Base-by-base conservation (phyloP, 2,888 invertebrate species). In the Mamestra brassicae region DNA sequence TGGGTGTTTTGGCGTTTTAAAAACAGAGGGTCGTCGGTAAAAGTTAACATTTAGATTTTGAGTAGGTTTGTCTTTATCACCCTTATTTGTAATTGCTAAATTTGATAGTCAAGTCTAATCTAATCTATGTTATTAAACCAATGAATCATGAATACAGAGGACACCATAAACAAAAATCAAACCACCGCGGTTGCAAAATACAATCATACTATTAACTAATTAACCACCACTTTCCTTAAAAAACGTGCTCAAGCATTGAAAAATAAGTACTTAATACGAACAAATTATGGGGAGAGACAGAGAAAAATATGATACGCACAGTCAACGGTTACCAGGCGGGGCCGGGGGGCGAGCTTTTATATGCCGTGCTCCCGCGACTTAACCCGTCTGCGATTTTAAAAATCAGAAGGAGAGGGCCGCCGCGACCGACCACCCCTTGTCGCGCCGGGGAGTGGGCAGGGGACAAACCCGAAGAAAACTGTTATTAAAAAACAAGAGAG, bases 321-420 rank as follows among this genome's bases (percentile, higher is more conserved):
- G 85, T 86, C 81, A 80, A 84, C 84, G 86, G 87, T 87, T 85
- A 86, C 84, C 69, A 86, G 67, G 72, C 60, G 86, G 89, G 86
- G 88, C 61, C 34, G 86, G 90, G 85, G 88, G 85, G 86, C 87
- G 84, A 88, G 81, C 84, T 88, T 87, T 85, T 85, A 83, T 85
- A 84, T 80, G 42, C 85, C 81, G 81, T 79, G 81, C 87, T 88
- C 89, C 87, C 87, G 88, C 88, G 90, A 93, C 90, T 93, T 94
- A 95, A 94, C 94, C 95, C 95, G 94, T 94, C 94, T 94, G 94
- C 91, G 94, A 94, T 94, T 96, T 95, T 93, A 89, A 94, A 95
- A 95, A 95, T 95, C 95, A 93, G 92, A 88, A 92, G 92, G 92
- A 91, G 92, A 91, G 92, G 93, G 92, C 71, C 71, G 81, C 79